Percentiles rank a stretch among this genome's conserved stretches.
phyloP scores from a whole-genome alignment of 2,888 invertebrate genomes.

The Eulithis prunata region DNA sequence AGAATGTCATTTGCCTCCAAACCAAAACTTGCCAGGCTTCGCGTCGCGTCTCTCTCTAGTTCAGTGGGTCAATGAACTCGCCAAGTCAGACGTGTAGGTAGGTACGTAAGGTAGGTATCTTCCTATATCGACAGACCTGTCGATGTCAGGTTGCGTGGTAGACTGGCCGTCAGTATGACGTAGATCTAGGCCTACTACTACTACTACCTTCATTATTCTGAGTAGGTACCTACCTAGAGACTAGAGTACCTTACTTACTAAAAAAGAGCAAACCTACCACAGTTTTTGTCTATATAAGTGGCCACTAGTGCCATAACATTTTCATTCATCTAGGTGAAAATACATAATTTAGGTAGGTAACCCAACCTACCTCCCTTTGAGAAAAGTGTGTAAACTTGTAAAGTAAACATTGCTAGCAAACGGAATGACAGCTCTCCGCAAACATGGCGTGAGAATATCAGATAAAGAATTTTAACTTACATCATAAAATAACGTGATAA shows the following conservation, averaged over 20 bases:
- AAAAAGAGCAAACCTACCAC: too few relatives aligned
- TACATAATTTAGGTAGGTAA: too few relatives aligned
- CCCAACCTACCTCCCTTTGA: too few relatives aligned
- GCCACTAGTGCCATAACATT: too few relatives aligned
- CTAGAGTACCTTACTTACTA: too few relatives aligned
- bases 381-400: not conserved
- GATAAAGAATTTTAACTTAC: slow-evolving; percentile 54
- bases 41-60: slow-evolving; percentile 46
- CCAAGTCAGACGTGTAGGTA: slow-evolving; percentile 46
- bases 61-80: slow-evolving; percentile 80
- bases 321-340: too few relatives aligned
- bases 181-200: too few relatives aligned
- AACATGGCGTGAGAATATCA: slow-evolving; percentile 61
- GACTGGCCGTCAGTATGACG: too few relatives aligned
- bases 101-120: not conserved
- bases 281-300: too few relatives aligned
- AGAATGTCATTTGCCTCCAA: slow-evolving; percentile 25
- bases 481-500: slow-evolving; percentile 49
- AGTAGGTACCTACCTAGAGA: too few relatives aligned
- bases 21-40: slow-evolving; percentile 32
- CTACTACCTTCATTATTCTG: too few relatives aligned
- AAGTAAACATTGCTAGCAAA: slow-evolving; percentile 14
- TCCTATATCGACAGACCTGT: slow-evolving; percentile 15
- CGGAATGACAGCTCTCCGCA: slow-evolving; percentile 31
- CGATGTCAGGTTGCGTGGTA: not conserved